Evolutionary conservation across 2,113 vertebrate species (phyloP).

Genomic region (Conger conger): DNA sequence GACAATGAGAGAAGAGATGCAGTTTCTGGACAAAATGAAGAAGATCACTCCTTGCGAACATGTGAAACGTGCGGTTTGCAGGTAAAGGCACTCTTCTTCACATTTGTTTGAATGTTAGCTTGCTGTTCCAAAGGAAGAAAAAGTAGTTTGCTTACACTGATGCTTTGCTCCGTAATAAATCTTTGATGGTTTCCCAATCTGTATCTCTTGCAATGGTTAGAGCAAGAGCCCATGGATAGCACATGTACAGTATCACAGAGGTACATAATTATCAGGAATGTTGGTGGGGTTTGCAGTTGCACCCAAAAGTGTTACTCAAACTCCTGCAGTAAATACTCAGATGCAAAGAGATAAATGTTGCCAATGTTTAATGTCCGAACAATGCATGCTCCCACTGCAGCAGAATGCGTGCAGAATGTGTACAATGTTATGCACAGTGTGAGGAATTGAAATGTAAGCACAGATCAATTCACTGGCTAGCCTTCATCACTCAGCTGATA

Average conservation of each 20-base stretch:
- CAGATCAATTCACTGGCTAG: background rate
- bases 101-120: no score
- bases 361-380: background rate
- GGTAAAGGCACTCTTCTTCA: background rate
- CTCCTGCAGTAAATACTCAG: background rate
- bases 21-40: no score
- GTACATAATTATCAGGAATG: no score
- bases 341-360: background rate
- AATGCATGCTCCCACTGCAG: background rate
- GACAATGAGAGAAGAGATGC: background rate
- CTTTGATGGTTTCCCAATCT: background rate
- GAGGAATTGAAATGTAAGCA: background rate
- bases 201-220: no score
- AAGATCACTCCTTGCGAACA: no score
- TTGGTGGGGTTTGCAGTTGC: no score
- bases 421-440: no score
- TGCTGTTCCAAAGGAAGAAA: no score
- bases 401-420: background rate
- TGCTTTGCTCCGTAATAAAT: background rate
- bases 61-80: no score
- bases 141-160: background rate
- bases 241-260: no score
- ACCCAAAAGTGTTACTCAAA: background rate
- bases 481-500: background rate
- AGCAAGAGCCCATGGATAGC: no score